phyloP scores from a whole-genome alignment of 2,797 vertebrate genomes.

The Sternotherus odoratus region DNA sequence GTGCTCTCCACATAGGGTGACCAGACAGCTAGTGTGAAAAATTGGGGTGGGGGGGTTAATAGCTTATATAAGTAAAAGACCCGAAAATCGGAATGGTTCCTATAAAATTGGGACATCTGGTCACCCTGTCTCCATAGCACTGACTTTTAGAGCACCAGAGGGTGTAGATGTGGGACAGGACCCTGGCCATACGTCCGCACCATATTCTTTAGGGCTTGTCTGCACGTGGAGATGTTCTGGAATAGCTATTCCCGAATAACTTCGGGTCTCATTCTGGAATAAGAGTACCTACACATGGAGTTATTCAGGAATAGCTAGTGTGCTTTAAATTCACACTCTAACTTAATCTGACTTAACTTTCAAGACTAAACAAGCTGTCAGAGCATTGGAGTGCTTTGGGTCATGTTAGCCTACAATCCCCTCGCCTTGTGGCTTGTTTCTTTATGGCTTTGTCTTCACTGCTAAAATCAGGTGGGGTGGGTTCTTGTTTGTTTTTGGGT shows the following conservation, averaged over 20 bases:
- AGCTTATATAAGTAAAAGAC: too few species aligned
- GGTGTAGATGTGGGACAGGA: neutral
- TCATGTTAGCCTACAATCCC: neutral
- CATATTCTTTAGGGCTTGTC: neutral
- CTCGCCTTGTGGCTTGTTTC: neutral
- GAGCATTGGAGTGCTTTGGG: neutral
- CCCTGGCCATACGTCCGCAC: neutral
- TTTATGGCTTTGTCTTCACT: neutral
- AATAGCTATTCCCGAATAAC: neutral
- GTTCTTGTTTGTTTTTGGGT: neutral
- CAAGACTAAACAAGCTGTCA: neutral
- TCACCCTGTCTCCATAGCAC: accelerated
- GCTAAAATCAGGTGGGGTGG: neutral
- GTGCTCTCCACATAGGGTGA: neutral
- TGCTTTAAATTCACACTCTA: neutral
- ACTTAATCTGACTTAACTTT: neutral
- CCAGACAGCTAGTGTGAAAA: too few species aligned
- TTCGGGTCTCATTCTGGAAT: neutral
- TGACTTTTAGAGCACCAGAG: neutral
- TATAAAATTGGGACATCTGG: too few species aligned
- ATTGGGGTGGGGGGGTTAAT: too few species aligned
- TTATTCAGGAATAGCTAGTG: neutral
- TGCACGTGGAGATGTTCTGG: neutral
- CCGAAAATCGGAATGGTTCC: too few species aligned
- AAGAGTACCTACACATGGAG: neutral